Evolutionary conservation across 2,888 invertebrate species (phyloP).

Genomic region (Pollenia labialis): DNA sequence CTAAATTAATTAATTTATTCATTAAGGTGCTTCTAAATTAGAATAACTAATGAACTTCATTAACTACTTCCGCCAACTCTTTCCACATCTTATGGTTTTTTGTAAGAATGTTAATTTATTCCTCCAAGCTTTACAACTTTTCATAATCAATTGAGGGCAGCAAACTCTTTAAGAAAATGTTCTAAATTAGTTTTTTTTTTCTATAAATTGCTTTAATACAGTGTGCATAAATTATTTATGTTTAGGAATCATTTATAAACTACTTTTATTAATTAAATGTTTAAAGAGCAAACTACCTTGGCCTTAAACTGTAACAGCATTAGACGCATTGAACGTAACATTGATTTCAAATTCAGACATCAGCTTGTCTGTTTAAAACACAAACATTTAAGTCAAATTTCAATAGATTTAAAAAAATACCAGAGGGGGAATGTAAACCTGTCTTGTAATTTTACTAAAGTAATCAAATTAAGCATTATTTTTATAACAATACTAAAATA

Average conservation of each 20-base stretch:
- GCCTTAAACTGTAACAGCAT: slow-evolving; percentile 74
- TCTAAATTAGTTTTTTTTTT: not conserved
- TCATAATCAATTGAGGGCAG: slow-evolving; percentile 10
- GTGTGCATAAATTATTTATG: slow-evolving; percentile 37
- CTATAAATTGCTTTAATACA: slow-evolving; percentile 13
- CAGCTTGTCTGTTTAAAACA: not conserved
- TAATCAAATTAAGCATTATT: not conserved
- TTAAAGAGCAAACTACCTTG: slow-evolving; percentile 74
- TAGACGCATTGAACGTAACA: slow-evolving; percentile 39
- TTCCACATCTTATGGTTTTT: not conserved
- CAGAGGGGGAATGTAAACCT: not conserved
- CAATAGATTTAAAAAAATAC: slow-evolving; percentile 38
- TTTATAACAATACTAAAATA: no score
- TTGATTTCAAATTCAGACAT: slow-evolving; percentile 3
- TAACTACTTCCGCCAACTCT: not conserved
- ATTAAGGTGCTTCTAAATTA: not conserved
- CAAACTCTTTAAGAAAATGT: not conserved
- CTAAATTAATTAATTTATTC: no score
- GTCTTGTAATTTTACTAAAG: not conserved
- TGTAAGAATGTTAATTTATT: not conserved
- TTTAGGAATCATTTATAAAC: slow-evolving; percentile 63
- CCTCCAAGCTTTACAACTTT: not conserved
- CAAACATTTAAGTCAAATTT: slow-evolving; percentile 16
- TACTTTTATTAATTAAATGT: slow-evolving; percentile 56
- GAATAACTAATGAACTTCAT: not conserved